Percentiles rank a stretch among this genome's conserved stretches.
These are phyloP conservation scores for Cynopterus brachyotis DNA, from an alignment of 2,113 vertebrate species.

Conservation along the genomic window DNA sequence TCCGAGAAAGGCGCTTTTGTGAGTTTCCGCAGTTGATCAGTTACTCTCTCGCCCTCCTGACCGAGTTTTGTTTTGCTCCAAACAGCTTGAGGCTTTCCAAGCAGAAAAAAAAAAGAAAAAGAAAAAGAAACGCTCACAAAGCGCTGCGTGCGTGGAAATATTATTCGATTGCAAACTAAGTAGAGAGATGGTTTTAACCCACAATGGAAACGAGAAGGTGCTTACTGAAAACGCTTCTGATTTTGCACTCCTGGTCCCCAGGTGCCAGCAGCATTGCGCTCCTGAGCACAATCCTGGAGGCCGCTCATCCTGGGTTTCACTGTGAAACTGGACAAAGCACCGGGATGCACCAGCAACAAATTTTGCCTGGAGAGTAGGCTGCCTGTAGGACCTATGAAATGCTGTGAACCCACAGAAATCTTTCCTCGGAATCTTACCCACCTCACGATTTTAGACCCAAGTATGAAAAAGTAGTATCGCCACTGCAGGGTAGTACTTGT, in stretches of 20 bases:
- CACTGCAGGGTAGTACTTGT: background rate
- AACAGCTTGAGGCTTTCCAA: background rate
- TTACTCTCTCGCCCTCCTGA: background rate
- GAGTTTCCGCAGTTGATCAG: rapidly evolving
- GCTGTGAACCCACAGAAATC: background rate
- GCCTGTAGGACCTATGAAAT: background rate
- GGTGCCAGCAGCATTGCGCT: background rate
- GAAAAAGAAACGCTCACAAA: background rate
- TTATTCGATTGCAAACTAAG: background rate
- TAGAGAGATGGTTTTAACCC: background rate
- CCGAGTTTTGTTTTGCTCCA: background rate
- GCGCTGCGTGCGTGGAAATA: background rate
- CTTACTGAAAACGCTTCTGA: background rate
- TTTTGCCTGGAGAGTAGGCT: background rate
- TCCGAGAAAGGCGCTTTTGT: rapidly evolving
- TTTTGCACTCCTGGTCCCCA: background rate
- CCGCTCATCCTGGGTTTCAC: background rate
- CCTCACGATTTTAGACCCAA: background rate
- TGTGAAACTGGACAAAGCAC: slow-evolving; percentile 12
- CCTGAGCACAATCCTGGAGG: background rate
- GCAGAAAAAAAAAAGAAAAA: too few relatives aligned
- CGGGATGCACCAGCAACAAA: background rate
- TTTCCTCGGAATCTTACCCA: background rate
- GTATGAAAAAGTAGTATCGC: background rate
- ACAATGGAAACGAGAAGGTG: background rate